Conservation (phyloP, 2,888 invertebrate genomes). For the Apamea sordens region DNA sequence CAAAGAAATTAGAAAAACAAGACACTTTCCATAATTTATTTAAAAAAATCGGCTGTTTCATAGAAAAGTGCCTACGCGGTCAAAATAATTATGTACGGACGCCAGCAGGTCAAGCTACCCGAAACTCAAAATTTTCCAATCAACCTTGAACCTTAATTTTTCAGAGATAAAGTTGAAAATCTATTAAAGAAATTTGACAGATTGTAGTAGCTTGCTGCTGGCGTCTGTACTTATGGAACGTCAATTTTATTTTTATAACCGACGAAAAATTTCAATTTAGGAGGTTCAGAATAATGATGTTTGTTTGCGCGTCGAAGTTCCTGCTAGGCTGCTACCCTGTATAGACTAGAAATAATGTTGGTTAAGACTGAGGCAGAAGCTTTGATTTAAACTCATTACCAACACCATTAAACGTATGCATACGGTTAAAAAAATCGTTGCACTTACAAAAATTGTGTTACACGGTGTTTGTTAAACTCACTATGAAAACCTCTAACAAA, state of each 20-base stretch:
- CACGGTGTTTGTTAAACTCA: slow-evolving; percentile 62
- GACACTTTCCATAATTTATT: too few relatives aligned
- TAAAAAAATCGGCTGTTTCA: background rate
- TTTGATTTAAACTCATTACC: background rate
- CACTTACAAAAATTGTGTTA: slow-evolving; percentile 34
- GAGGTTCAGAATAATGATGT: background rate
- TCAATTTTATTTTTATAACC: background rate
- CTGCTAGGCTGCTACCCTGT: background rate
- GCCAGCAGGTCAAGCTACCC: too few relatives aligned
- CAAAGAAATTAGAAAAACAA: too few relatives aligned
- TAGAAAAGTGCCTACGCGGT: background rate
- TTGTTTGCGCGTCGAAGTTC: background rate
- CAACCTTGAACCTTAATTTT: too few relatives aligned
- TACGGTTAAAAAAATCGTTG: slow-evolving; percentile 25
- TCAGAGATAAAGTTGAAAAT: too few relatives aligned
- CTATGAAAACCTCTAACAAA: slow-evolving; percentile 65
- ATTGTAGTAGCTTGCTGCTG: too few relatives aligned
- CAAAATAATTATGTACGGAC: too few relatives aligned
- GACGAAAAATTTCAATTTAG: too few relatives aligned
- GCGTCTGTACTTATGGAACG: too few relatives aligned
- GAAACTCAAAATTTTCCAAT: too few relatives aligned
- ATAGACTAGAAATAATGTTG: background rate
- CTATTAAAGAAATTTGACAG: too few relatives aligned
- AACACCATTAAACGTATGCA: slow-evolving; percentile 1
- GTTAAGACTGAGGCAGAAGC: background rate